Conservation (phyloP, 2,797 vertebrate genomes). For the Anguilla pacifica region DNA sequence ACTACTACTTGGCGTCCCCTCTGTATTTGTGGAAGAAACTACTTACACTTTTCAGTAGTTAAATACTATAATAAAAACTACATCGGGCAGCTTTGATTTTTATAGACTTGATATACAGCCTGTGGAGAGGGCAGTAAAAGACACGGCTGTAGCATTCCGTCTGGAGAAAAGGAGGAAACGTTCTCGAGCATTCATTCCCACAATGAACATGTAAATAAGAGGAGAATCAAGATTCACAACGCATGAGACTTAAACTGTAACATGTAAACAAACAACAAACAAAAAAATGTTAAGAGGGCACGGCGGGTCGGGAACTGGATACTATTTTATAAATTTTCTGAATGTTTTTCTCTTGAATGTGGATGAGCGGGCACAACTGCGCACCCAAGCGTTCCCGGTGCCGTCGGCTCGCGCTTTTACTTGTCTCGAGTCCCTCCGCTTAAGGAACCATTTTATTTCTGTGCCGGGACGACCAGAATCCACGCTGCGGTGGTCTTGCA, state of each 20-base stretch:
- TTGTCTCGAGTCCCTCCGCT: neutral
- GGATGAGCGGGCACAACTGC: constrained; percentile 25
- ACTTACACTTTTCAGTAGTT: constrained; percentile 71
- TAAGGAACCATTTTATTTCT: constrained; percentile 28
- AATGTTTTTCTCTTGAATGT: constrained; percentile 21
- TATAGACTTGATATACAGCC: constrained; percentile 84
- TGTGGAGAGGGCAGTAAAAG: constrained; percentile 69
- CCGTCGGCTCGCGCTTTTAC: constrained; percentile 12
- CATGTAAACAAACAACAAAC: neutral
- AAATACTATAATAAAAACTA: constrained; percentile 83
- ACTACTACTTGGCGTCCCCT: constrained; percentile 61
- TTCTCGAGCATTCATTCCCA: constrained; percentile 50
- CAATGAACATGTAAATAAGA: constrained; percentile 42
- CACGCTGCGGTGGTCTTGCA: neutral
- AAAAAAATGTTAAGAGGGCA: neutral
- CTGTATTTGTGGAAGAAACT: constrained; percentile 76
- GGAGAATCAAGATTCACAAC: constrained; percentile 6
- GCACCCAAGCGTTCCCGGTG: neutral
- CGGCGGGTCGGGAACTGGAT: neutral
- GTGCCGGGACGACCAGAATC: constrained; percentile 3
- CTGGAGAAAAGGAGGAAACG: constrained; percentile 40
- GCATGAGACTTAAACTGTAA: constrained; percentile 4
- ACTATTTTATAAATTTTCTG: constrained; percentile 13
- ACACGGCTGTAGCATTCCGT: constrained; percentile 16
- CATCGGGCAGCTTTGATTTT: constrained; percentile 79